phyloP scores from a whole-genome alignment of 2,113 vertebrate species.

The Perca fluviatilis region DNA sequence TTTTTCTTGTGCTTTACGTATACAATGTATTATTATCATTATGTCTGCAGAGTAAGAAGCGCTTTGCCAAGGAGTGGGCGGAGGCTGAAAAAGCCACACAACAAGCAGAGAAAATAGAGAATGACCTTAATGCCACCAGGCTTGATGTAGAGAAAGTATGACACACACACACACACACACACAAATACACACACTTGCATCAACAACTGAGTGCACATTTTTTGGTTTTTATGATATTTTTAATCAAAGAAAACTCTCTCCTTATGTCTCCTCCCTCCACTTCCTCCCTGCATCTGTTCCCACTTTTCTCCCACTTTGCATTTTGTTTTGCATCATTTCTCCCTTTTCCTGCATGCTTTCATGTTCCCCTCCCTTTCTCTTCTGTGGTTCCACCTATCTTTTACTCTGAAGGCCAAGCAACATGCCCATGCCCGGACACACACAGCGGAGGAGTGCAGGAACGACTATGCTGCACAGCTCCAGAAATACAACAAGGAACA shows the following conservation, averaged over 20 bases:
- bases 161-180: constrained; percentile 31
- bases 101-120: constrained; percentile 85
- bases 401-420: constrained; percentile 84
- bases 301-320: constrained; percentile 27
- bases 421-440: constrained; percentile 85
- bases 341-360: background rate
- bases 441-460: constrained; percentile 89
- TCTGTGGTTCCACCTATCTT: background rate
- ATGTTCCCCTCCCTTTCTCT: constrained; percentile 7
- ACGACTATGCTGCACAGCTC: constrained; percentile 88
- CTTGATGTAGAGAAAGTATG: constrained; percentile 89
- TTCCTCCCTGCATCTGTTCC: background rate
- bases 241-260: background rate
- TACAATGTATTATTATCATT: too few relatives aligned
- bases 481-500: constrained; percentile 93
- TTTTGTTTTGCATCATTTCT: constrained; percentile 36
- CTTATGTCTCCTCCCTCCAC: background rate
- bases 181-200: constrained; percentile 4
- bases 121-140: constrained; percentile 86
- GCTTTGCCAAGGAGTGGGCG: constrained; percentile 90
- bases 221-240: constrained; percentile 10
- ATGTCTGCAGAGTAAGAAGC: constrained; percentile 86
- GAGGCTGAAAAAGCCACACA: constrained; percentile 89
- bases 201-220: background rate
- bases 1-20: too few relatives aligned